A percentile compares a stretch with the other conserved stretches of the same genome.
These are phyloP conservation scores for Psylliodes chrysocephalus DNA, from an alignment of 2,888 invertebrate genomes.

Conservation along the genomic window DNA sequence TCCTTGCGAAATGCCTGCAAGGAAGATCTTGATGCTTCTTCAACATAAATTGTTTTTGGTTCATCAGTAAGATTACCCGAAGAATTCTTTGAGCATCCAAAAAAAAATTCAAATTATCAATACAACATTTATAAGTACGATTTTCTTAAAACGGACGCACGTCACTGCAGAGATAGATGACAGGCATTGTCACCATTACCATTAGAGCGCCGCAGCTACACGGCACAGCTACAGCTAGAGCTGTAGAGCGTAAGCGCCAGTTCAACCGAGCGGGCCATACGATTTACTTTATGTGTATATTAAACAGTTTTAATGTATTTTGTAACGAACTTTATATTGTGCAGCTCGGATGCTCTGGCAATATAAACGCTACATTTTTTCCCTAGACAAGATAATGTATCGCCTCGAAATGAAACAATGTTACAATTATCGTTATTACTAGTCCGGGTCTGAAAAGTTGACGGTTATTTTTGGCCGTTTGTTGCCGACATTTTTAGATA, in stretches of 20 bases:
- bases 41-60: too few relatives aligned
- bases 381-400: slow-evolving; percentile 53
- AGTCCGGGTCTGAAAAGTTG: slow-evolving; percentile 21
- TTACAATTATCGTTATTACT: slow-evolving; percentile 35
- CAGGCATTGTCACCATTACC: slow-evolving; percentile 49
- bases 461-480: background rate
- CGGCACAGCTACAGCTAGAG: too few relatives aligned
- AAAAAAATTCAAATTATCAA: too few relatives aligned
- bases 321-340: slow-evolving; percentile 61
- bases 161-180: slow-evolving; percentile 25
- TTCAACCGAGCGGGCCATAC: slow-evolving; percentile 55
- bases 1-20: too few relatives aligned
- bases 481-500: slow-evolving; percentile 8
- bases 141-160: slow-evolving; percentile 7
- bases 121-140: background rate
- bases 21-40: too few relatives aligned
- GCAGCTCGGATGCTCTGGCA: slow-evolving; percentile 57
- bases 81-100: too few relatives aligned
- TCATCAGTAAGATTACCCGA: too few relatives aligned
- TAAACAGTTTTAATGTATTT: slow-evolving; percentile 62
- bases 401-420: slow-evolving; percentile 55
- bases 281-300: slow-evolving; percentile 61
- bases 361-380: slow-evolving; percentile 58
- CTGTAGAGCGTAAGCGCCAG: slow-evolving; percentile 39
- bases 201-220: slow-evolving; percentile 51